A percentile compares a stretch with the other conserved stretches of the same genome.
These are phyloP conservation scores for Azemiops feae DNA, from an alignment of 2,113 vertebrate species.

Conservation along the genomic window DNA sequence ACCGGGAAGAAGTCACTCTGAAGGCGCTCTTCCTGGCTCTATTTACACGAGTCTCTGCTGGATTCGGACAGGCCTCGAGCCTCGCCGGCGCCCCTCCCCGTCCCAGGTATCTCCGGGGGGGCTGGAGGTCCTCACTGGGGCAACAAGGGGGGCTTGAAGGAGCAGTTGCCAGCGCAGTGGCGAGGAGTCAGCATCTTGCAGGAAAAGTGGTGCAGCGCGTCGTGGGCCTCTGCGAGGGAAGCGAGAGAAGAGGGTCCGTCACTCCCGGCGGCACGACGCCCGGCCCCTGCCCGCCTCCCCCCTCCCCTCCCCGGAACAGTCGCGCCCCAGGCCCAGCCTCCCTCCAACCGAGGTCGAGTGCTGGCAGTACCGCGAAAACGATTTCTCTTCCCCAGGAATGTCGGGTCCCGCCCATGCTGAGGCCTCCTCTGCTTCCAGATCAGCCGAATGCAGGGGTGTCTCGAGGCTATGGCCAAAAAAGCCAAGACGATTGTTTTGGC, in stretches of 20 bases:
- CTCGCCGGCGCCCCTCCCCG: slow-evolving; percentile 46
- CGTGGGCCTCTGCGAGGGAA: slow-evolving; percentile 83
- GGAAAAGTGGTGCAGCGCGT: slow-evolving; percentile 92
- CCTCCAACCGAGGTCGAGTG: not conserved
- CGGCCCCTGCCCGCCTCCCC: not conserved
- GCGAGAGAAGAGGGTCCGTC: slow-evolving; percentile 44
- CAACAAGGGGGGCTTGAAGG: slow-evolving; percentile 91
- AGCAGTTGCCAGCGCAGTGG: slow-evolving; percentile 91
- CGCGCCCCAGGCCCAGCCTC: not conserved
- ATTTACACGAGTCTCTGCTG: slow-evolving; percentile 57
- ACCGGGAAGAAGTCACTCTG: slow-evolving; percentile 18
- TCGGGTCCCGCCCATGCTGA: not conserved
- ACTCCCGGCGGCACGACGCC: too few relatives aligned
- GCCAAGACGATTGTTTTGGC: not conserved
- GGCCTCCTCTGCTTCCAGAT: not conserved
- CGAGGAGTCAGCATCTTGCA: slow-evolving; percentile 95
- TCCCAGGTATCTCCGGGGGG: not conserved
- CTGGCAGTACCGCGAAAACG: not conserved
- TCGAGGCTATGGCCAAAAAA: not conserved
- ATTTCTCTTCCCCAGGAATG: not conserved
- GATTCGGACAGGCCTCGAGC: slow-evolving; percentile 61
- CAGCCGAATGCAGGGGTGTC: not conserved
- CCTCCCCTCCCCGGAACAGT: not conserved
- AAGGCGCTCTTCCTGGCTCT: slow-evolving; percentile 13
- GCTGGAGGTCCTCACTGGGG: slow-evolving; percentile 75